These are phyloP conservation scores for Cyaniris semiargus DNA, from an alignment of 2,888 invertebrate species.

Conservation along the genomic window DNA sequence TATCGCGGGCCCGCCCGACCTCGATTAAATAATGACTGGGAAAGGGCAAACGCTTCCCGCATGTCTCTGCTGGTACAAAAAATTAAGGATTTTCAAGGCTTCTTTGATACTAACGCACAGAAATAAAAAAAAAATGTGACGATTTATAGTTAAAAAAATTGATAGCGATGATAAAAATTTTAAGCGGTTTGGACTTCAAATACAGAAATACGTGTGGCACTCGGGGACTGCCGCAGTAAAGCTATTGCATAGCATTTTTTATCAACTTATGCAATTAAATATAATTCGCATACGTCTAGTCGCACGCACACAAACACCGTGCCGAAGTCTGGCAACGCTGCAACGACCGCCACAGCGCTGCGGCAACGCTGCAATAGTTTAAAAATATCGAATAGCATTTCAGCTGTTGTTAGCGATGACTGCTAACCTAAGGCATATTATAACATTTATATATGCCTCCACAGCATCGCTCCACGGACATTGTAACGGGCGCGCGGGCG, in stretches of 20 bases:
- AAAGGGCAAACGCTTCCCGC: slow-evolving; percentile 9
- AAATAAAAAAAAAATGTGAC: too few relatives aligned
- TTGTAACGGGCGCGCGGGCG: slow-evolving; percentile 43
- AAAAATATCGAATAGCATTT: background rate
- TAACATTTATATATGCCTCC: slow-evolving; percentile 21
- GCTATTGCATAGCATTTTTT: too few relatives aligned
- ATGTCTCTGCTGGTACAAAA: background rate
- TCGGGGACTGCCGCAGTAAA: too few relatives aligned
- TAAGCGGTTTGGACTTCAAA: background rate
- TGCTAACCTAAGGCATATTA: background rate
- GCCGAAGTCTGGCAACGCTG: too few relatives aligned
- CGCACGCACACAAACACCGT: too few relatives aligned
- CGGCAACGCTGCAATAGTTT: too few relatives aligned
- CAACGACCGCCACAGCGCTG: too few relatives aligned
- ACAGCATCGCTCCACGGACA: slow-evolving; percentile 31
- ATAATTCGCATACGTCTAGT: too few relatives aligned
- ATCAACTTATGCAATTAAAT: too few relatives aligned
- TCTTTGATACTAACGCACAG: background rate
- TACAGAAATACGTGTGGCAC: too few relatives aligned
- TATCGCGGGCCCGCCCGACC: slow-evolving; percentile 4
- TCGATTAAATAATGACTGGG: slow-evolving; percentile 12
- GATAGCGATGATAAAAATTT: background rate
- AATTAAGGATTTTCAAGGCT: background rate
- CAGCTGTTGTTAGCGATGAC: background rate
- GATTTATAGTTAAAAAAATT: too few relatives aligned